Base-by-base conservation (phyloP, 1,140 invertebrate genomes). In the Leptinotarsa texana region DNA sequence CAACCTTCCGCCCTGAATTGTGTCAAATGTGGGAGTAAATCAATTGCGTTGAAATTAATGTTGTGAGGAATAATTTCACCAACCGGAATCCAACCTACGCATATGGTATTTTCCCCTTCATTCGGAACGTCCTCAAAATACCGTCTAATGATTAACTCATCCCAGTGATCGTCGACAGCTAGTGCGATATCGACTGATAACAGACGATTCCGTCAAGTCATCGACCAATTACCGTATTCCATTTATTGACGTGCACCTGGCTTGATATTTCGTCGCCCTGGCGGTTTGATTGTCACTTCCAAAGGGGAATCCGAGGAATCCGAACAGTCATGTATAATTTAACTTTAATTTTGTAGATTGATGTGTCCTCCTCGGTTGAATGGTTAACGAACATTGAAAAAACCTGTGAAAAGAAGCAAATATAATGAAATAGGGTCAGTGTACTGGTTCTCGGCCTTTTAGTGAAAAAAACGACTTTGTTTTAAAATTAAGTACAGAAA, bases 181-280 rank as follows among this genome's bases (percentile, higher is more conserved):
- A 17, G 51, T 57, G 51, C 48, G 69, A 24, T 71, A 71, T 71
- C 69, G 48, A 71, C 69, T 71, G 69, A 71, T 71, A 71, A 49
- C 51, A 51, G 22, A 61, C 48, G 22, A 71, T 75, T 71, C 66
- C 63, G 74, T 75, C 42, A 67, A 75, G 74, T 75, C 74, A 75
- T 72, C 47, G 69, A 51, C 74, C 74, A 75, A 75, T 75, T 75
- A 75, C n/a, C n/a, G 51, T n/a, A 57, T 57, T 57, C n/a, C 51
- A 17, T 75, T 70, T 70, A 71, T 71, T 48, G 73, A 47, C 61
- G 68, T 42, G 49, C 74, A 75, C 74, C 74, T 75, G 74, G 67
- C 63, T 67, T 47, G 70, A 62, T 75, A 48, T 62, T 24, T n/a
- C 51, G 51, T 57, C n/a, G 51, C 51, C 15, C n/a, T 57, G 13